phyloP scores from a whole-genome alignment of 2,888 invertebrate species.

The Aspidiotus destructor region DNA sequence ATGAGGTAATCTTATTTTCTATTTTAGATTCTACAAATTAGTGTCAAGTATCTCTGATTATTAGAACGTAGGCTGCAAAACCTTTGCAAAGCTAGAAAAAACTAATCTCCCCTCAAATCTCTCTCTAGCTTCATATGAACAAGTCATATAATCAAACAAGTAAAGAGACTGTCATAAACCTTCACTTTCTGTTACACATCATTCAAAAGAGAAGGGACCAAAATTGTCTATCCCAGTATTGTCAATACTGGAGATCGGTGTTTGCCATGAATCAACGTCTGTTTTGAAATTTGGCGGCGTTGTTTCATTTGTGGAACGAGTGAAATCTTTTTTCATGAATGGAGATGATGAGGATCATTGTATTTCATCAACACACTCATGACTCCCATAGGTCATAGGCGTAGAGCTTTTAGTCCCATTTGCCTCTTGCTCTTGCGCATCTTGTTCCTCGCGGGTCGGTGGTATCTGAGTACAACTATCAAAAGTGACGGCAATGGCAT shows the following conservation, averaged over 20 bases:
- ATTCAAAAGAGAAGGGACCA: neutral
- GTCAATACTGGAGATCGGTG: neutral
- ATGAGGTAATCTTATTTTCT: neutral
- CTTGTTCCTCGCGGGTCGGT: neutral
- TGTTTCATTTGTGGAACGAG: neutral
- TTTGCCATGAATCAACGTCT: neutral
- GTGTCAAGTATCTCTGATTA: neutral
- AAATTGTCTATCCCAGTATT: neutral
- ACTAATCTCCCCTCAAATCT: neutral
- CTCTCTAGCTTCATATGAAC: neutral
- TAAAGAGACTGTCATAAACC: neutral
- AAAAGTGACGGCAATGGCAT: neutral
- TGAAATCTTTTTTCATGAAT: neutral
- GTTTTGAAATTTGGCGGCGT: neutral
- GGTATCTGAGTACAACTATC: neutral
- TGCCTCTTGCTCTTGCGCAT: conserved; percentile 3
- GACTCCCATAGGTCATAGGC: neutral
- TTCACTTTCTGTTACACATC: neutral
- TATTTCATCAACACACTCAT: neutral
- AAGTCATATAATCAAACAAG: conserved; percentile 1
- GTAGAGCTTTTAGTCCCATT: neutral
- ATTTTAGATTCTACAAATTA: neutral
- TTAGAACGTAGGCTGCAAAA: neutral
- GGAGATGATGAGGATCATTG: neutral
- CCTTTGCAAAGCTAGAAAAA: neutral